Percentiles rank a stretch among this genome's conserved stretches.
Evolutionary conservation across 2,113 vertebrate species (phyloP).

Genomic region (Bos indicus): DNA sequence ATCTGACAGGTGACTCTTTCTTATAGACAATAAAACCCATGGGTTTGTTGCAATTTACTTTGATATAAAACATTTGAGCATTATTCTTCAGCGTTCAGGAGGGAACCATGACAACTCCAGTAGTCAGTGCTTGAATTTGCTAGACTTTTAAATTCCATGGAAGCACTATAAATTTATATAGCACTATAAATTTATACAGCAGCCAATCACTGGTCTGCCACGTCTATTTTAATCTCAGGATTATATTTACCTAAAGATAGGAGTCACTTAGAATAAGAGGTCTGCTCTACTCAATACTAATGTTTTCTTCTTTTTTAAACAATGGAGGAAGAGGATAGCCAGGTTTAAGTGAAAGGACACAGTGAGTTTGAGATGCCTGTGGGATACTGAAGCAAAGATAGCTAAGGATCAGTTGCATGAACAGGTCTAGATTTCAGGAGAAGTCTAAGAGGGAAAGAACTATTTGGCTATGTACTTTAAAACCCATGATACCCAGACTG

Average conservation of each 20-base stretch:
- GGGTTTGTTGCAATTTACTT: background rate
- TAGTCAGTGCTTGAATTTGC: background rate
- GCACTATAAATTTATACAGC: background rate
- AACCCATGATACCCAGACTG: background rate
- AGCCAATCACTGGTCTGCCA: background rate
- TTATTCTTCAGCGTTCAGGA: background rate
- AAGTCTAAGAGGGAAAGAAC: background rate
- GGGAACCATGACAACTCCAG: background rate
- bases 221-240: background rate
- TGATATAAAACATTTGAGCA: background rate
- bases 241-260: background rate
- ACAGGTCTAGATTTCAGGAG: background rate
- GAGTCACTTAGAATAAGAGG: background rate
- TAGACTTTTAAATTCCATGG: background rate
- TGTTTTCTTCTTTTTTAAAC: background rate
- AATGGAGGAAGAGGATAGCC: background rate
- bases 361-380: background rate
- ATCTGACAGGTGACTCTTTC: background rate
- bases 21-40: background rate
- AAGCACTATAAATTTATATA: background rate
- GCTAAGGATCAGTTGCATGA: background rate
- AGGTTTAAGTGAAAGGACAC: background rate
- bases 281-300: background rate
- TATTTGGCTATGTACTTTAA: background rate
- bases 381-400: background rate